Percentiles rank a stretch among this genome's conserved stretches.
Conservation (phyloP, 2,113 vertebrate genomes). For the Himantopus leucocephalus region DNA sequence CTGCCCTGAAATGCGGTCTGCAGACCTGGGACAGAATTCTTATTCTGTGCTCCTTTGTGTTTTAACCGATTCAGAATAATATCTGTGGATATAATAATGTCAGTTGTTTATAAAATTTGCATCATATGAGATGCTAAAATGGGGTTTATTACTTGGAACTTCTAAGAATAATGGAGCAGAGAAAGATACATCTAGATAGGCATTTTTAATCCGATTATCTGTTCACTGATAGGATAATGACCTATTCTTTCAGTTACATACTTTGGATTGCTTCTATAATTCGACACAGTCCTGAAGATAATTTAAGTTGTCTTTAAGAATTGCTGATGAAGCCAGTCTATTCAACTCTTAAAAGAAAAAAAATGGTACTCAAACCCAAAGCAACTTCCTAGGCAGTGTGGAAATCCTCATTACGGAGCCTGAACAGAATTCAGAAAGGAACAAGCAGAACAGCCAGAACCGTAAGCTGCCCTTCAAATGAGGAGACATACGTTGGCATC, state of each 20-base stretch:
- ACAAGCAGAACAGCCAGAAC: neutral
- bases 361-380: neutral
- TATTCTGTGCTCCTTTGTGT: neutral
- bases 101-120: neutral
- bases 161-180: neutral
- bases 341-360: neutral
- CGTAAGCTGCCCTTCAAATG: neutral
- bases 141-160: neutral
- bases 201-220: constrained; percentile 12
- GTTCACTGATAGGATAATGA: neutral
- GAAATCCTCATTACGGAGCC: neutral
- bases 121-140: neutral
- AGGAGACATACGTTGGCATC: neutral
- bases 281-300: neutral
- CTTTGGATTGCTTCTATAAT: neutral
- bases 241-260: neutral
- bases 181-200: neutral
- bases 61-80: neutral
- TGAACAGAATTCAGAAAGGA: neutral
- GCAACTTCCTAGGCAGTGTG: neutral
- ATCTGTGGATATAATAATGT: neutral
- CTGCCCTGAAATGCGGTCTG: neutral
- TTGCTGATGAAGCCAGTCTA: neutral
- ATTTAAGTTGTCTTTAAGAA: neutral
- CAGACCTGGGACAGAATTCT: neutral